Evolutionary conservation across 1,140 invertebrate species (phyloP).

Genomic region (Aleiodes sp.): DNA sequence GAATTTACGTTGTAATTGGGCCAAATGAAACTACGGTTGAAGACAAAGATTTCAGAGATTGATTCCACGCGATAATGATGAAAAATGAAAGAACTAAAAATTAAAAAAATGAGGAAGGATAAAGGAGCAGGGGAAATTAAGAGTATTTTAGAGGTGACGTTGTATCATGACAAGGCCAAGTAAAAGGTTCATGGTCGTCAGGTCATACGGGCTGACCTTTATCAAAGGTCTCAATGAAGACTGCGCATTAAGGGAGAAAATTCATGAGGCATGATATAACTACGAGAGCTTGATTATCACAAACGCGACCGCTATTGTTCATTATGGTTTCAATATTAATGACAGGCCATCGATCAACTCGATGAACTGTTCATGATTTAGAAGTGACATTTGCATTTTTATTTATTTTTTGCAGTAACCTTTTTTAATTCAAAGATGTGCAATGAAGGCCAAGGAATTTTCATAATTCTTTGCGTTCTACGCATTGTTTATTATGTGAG

Average conservation of each 20-base stretch:
- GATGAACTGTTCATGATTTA: constrained; percentile 14
- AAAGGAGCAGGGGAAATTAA: background rate
- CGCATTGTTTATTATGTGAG: too few species aligned
- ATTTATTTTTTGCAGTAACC: background rate
- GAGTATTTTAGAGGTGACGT: background rate
- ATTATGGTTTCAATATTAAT: background rate
- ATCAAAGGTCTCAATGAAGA: constrained; percentile 20
- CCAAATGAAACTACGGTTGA: constrained; percentile 3
- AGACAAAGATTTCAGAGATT: constrained; percentile 15
- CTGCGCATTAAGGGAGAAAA: background rate
- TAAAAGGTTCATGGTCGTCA: constrained; percentile 19
- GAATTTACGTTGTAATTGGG: constrained; percentile 10
- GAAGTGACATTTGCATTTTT: constrained; percentile 7
- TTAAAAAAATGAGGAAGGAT: background rate
- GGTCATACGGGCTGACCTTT: constrained; percentile 23
- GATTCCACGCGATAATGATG: constrained; percentile 24
- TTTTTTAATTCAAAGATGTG: background rate
- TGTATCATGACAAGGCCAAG: background rate
- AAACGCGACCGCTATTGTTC: background rate
- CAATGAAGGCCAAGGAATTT: background rate
- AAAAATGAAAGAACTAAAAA: too few species aligned
- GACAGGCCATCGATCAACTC: background rate
- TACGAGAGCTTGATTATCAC: background rate
- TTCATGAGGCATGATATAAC: background rate
- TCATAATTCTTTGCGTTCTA: background rate